Conservation (phyloP, 2,797 vertebrate genomes). For the Macrochelys suwanniensis region DNA sequence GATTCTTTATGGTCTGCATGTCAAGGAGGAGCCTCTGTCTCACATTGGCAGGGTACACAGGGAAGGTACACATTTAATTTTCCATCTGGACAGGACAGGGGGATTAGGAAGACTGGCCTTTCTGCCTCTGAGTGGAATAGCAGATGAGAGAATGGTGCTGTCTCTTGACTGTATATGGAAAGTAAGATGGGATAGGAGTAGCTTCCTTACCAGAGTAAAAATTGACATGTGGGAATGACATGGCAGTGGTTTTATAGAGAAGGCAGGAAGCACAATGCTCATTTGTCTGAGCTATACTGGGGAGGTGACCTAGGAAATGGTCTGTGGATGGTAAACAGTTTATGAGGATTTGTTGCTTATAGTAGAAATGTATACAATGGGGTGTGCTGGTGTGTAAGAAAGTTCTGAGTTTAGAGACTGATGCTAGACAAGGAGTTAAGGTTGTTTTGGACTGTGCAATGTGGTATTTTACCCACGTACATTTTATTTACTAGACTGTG, state of each 20-base stretch:
- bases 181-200: neutral
- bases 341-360: neutral
- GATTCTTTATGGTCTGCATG: neutral
- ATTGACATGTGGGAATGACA: neutral
- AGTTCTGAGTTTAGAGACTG: neutral
- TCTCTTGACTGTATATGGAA: neutral
- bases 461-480: neutral
- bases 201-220: neutral
- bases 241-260: neutral
- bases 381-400: neutral
- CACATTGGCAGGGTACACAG: neutral
- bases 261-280: neutral
- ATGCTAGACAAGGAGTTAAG: neutral
- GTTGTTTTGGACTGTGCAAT: conserved; percentile 7
- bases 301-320: neutral
- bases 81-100: neutral
- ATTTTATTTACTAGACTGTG: neutral
- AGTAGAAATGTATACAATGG: neutral
- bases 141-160: neutral
- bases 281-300: neutral
- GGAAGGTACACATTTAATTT: conserved; percentile 4
- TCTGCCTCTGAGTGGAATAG: neutral
- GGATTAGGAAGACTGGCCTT: neutral
- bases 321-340: neutral
- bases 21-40: neutral